Evolutionary conservation across 2,797 vertebrate species (phyloP).

Genomic region (Sebastes miniatus): DNA sequence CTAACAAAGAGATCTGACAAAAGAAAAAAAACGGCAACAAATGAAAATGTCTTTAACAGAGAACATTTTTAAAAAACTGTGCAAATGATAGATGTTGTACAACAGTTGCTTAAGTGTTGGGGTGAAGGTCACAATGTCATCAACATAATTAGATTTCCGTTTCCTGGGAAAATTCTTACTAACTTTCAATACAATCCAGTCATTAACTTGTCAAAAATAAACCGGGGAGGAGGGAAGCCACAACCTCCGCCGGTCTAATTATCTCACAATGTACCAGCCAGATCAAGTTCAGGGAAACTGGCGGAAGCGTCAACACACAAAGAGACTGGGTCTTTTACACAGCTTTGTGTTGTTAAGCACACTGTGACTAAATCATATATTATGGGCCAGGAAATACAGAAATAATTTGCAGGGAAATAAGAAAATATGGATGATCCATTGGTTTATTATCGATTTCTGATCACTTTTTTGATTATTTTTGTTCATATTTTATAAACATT

Average conservation of each 20-base stretch:
- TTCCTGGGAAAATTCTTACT: not conserved
- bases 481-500: not conserved
- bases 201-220: not conserved
- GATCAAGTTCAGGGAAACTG: not conserved
- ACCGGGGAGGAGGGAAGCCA: not conserved
- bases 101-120: not conserved
- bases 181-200: too few species aligned
- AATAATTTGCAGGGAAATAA: not conserved
- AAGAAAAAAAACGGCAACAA: not conserved
- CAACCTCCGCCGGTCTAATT: not conserved
- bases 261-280: accelerated
- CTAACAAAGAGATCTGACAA: not conserved
- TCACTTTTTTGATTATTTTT: not conserved
- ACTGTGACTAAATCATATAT: not conserved
- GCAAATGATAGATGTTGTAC: not conserved
- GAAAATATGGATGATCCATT: not conserved
- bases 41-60: not conserved
- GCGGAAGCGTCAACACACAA: not conserved
- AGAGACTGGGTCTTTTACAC: not conserved
- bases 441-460: not conserved
- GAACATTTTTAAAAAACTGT: not conserved
- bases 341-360: not conserved
- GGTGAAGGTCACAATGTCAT: not conserved
- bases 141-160: not conserved
- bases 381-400: not conserved